Evolutionary conservation across 1,140 invertebrate genomes (phyloP).

Genomic region (Scaptomyza graminum): DNA sequence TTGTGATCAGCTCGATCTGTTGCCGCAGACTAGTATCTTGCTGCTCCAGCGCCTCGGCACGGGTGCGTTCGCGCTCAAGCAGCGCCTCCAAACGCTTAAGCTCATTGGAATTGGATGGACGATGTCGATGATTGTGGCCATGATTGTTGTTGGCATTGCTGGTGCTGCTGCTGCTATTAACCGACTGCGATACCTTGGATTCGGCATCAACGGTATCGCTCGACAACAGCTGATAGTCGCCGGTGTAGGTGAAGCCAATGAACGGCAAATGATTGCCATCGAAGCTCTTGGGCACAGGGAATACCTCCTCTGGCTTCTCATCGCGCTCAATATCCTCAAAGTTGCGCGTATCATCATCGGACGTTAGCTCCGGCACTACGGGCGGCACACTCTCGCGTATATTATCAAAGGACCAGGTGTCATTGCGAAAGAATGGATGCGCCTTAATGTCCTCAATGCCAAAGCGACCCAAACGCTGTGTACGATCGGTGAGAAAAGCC

Average conservation of each 20-base stretch:
- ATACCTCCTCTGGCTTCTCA: slow-evolving; percentile 94
- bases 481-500: slow-evolving; percentile 96
- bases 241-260: slow-evolving; percentile 98
- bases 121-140: slow-evolving; percentile 84
- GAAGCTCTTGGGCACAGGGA: slow-evolving; percentile 98
- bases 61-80: slow-evolving; percentile 88
- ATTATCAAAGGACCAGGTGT: slow-evolving; percentile 99
- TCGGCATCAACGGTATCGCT: slow-evolving; percentile 86
- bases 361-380: slow-evolving; percentile 96
- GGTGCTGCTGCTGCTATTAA: slow-evolving; percentile 65
- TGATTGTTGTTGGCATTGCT: slow-evolving; percentile 64
- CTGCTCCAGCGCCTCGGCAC: slow-evolving; percentile 89
- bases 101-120: slow-evolving; percentile 85
- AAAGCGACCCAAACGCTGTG: slow-evolving; percentile 95
- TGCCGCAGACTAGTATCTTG: slow-evolving; percentile 88
- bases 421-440: slow-evolving; percentile 98
- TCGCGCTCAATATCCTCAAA: slow-evolving; percentile 99
- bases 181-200: slow-evolving; percentile 85
- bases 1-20: slow-evolving; percentile 90
- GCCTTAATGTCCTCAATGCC: slow-evolving; percentile 97
- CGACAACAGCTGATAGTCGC: slow-evolving; percentile 90
- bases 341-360: slow-evolving; percentile 99
- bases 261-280: slow-evolving; percentile 99
- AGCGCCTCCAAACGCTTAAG: slow-evolving; percentile 89
- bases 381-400: slow-evolving; percentile 97